These are phyloP conservation scores for Lasioglossum leucozonium DNA, from an alignment of 2,888 invertebrate species.

Conservation along the genomic window DNA sequence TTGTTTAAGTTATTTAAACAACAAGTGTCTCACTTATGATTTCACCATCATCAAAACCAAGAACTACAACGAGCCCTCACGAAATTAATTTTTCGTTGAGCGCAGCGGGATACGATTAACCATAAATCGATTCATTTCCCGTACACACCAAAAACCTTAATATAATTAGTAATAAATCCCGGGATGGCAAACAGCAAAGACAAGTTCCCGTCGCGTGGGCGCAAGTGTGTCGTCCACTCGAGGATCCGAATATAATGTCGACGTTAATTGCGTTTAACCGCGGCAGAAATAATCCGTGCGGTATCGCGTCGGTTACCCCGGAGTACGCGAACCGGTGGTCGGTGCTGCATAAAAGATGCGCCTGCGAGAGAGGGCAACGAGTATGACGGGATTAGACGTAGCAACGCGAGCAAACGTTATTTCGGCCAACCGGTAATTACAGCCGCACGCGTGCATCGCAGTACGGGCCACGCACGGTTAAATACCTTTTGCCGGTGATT, in stretches of 20 bases:
- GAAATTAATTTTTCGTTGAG: too few species aligned
- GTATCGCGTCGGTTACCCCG: conserved; percentile 3
- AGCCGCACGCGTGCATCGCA: neutral
- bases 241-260: neutral
- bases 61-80: too few species aligned
- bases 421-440: conserved; percentile 51
- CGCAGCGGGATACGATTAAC: too few species aligned
- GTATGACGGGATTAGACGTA: conserved; percentile 44
- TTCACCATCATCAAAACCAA: too few species aligned
- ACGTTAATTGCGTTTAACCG: conserved; percentile 12
- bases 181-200: neutral
- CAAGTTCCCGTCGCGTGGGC: neutral
- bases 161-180: neutral
- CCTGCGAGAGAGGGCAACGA: neutral
- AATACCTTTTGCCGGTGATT: conserved; percentile 27
- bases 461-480: neutral
- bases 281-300: conserved; percentile 17
- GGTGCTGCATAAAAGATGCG: conserved; percentile 20
- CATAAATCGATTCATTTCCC: too few species aligned
- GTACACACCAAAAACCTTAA: too few species aligned
- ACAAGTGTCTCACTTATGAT: too few species aligned
- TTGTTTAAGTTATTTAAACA: too few species aligned
- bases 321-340: neutral
- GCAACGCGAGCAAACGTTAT: conserved; percentile 44
- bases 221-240: neutral